Evolutionary conservation across 2,888 invertebrate species (phyloP), one percentile per base, ranked within the genome.

Genomic region (Drosophila anomalipes): DNA sequence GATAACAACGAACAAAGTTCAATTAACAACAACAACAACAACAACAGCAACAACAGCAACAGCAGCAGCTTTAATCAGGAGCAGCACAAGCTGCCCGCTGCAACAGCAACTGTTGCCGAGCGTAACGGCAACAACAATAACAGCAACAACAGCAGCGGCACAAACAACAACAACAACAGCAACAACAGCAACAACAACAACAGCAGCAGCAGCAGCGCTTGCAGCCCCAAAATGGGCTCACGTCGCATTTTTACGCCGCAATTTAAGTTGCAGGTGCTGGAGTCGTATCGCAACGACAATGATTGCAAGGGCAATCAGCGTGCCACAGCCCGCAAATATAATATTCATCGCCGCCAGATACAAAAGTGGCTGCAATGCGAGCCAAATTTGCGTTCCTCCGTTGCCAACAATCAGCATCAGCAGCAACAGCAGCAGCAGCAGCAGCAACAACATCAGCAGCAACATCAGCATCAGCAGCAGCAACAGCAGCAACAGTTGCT

Each of bases 341-440:
- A 97, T 70, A 97, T 98, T 80, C 97, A 98, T 93, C 95, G 97
- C 69, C 95, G 97, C 70, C 97, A 98, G 93, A 97, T 98, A 84
- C 97, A 98, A 94, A 97, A 98, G 94, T 98, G 97, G 97, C 94
- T 98, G 81, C 97, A 97, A 94, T 97, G 96, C 90, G 97, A 97
- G 93, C 95, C 95, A 74, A 96, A 96, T 92, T 94, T 97, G 78
- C 95, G 97, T 88, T 96, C 96, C 74, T 96, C 96, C 84, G 96
- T 97, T 75, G 94, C 94, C 62, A 95, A 95, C 89, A 90, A 90
- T 47, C 86, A 86, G 70, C 89, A 91, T 67, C 93, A 93, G 74
- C 84, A 84, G 19, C 89, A 86, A 7, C 86, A 85, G 0, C 89
- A 88, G 4, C 83, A 71, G 4, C 71, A 70, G 0, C 82, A 71